phyloP scores from a whole-genome alignment of 2,797 vertebrate species.

The Syngnathus acus region DNA sequence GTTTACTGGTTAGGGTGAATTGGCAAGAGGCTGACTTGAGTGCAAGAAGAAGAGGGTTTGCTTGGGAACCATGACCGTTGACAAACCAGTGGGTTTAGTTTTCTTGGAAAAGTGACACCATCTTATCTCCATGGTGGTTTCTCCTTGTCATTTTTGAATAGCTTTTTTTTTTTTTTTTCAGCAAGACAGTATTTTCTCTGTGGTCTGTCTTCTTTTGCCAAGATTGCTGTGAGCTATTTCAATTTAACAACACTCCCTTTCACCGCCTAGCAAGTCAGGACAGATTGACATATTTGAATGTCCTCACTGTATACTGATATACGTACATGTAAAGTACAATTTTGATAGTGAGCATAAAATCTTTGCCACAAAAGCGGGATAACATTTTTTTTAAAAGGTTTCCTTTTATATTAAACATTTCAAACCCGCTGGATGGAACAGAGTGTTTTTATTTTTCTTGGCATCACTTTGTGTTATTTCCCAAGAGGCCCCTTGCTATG shows the following conservation, averaged over 20 bases:
- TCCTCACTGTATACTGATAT: background rate
- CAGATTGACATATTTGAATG: conserved; percentile 41
- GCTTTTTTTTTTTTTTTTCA: background rate
- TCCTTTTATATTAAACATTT: background rate
- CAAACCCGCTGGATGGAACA: background rate
- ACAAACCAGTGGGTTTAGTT: background rate
- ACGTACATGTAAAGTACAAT: background rate
- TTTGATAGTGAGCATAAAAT: too few relatives aligned
- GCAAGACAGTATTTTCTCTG: conserved; percentile 32
- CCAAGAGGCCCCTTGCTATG: background rate
- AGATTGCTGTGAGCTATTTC: conserved; percentile 28
- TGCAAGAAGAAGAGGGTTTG: background rate
- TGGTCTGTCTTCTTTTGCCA: conserved; percentile 41
- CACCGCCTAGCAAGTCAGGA: conserved; percentile 35
- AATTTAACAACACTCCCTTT: conserved; percentile 30
- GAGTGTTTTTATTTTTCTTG: too few relatives aligned
- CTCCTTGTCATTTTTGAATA: background rate
- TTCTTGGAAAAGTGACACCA: background rate
- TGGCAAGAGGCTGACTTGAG: background rate
- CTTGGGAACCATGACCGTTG: background rate
- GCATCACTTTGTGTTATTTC: background rate
- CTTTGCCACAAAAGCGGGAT: background rate
- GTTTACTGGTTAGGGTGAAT: background rate
- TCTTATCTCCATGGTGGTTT: background rate
- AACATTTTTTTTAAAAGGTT: background rate